A percentile compares a stretch with the other conserved stretches of the same genome.
phyloP scores from a whole-genome alignment of 2,113 vertebrate species.

The Brachypteracias leptosomus region DNA sequence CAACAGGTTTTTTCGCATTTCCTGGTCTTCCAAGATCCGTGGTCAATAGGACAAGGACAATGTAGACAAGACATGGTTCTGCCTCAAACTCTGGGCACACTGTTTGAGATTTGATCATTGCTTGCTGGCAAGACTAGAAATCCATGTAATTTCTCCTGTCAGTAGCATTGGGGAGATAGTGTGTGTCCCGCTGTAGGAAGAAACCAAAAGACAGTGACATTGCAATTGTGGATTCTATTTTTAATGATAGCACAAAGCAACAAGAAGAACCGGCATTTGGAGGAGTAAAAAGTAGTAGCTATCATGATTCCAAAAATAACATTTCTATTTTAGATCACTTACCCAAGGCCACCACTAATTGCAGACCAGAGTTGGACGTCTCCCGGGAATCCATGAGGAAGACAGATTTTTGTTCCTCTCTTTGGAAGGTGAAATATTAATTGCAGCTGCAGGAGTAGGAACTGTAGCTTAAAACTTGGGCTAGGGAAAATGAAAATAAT shows the following conservation, averaged over 20 bases:
- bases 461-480: background rate
- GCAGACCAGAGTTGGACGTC: background rate
- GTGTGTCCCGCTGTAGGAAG: background rate
- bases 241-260: background rate
- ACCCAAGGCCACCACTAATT: conserved; percentile 3
- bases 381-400: background rate
- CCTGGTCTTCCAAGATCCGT: background rate
- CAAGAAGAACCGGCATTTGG: background rate
- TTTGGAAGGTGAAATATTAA: conserved; percentile 47
- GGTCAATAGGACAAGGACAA: background rate
- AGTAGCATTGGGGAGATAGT: accelerated
- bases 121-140: background rate
- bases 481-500: conserved; percentile 11
- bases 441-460: background rate
- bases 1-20: background rate
- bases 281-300: background rate
- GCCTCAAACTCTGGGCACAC: background rate
- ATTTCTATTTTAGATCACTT: conserved; percentile 32
- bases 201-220: background rate
- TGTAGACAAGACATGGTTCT: background rate
- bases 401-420: background rate
- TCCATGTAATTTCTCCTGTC: accelerated
- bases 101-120: background rate
- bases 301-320: conserved; percentile 19
- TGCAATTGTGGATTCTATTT: background rate